Conservation (phyloP, 2,113 vertebrate genomes). For the Mastomys coucha region DNA sequence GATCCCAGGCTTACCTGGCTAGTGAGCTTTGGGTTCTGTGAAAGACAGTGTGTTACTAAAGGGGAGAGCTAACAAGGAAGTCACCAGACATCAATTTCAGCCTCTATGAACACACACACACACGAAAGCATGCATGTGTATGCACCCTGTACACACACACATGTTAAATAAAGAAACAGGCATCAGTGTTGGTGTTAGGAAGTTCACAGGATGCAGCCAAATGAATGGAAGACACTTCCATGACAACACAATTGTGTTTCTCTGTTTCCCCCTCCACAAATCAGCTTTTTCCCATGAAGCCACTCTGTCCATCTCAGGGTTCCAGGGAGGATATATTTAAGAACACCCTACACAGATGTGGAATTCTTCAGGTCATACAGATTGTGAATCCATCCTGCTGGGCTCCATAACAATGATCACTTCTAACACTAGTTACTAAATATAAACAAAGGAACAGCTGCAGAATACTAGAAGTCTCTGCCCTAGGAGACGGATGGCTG, state of each 20-base stretch:
- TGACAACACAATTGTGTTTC: not conserved
- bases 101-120: not conserved
- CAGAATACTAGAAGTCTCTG: not conserved
- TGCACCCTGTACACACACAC: not conserved
- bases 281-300: not conserved
- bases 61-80: no score
- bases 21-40: not conserved
- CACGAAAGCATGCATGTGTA: not conserved
- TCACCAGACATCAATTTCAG: not conserved
- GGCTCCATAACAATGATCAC: not conserved
- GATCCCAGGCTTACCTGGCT: not conserved
- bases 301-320: not conserved
- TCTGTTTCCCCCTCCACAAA: not conserved
- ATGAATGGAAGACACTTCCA: not conserved
- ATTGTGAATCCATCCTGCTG: not conserved
- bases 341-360: not conserved
- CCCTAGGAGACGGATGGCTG: not conserved
- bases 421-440: conserved; percentile 1
- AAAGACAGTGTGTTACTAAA: not conserved
- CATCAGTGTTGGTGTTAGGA: not conserved
- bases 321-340: not conserved
- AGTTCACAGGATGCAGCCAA: not conserved
- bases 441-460: not conserved
- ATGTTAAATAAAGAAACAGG: not conserved
- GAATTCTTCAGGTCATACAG: not conserved